Conservation (phyloP, 2,888 invertebrate genomes). For the Phalera bucephala region DNA sequence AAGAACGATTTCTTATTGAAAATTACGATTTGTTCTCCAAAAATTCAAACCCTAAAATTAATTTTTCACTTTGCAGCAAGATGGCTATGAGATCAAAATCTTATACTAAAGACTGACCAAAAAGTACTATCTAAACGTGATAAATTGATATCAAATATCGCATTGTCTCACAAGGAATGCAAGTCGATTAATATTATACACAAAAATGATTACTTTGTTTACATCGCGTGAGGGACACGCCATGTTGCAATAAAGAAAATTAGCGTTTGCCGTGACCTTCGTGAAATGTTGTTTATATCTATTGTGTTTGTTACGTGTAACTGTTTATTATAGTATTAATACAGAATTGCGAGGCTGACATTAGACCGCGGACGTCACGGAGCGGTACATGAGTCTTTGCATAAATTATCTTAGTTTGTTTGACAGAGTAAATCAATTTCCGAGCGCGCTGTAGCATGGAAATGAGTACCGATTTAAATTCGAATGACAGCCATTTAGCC, state of each 20-base stretch:
- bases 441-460: slow-evolving; percentile 31
- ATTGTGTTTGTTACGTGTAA: slow-evolving; percentile 44
- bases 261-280: slow-evolving; percentile 70
- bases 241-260: slow-evolving; percentile 65
- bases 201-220: slow-evolving; percentile 43
- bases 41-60: too few species aligned
- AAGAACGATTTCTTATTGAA: too few species aligned
- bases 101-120: too few species aligned
- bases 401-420: slow-evolving; percentile 63
- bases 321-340: slow-evolving; percentile 54
- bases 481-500: slow-evolving; percentile 19
- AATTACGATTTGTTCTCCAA: too few species aligned
- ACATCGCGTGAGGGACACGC: slow-evolving; percentile 55
- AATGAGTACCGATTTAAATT: slow-evolving; percentile 39
- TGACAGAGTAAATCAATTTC: slow-evolving; percentile 48
- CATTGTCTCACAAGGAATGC: too few species aligned
- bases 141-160: too few species aligned
- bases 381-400: slow-evolving; percentile 73
- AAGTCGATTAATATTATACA: too few species aligned
- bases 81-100: too few species aligned
- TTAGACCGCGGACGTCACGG: slow-evolving; percentile 63
- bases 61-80: too few species aligned
- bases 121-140: too few species aligned
- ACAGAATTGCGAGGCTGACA: slow-evolving; percentile 49
- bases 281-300: slow-evolving; percentile 34